Base-by-base conservation (phyloP, 2,797 vertebrate genomes). In the Tokudaia muenninki region DNA sequence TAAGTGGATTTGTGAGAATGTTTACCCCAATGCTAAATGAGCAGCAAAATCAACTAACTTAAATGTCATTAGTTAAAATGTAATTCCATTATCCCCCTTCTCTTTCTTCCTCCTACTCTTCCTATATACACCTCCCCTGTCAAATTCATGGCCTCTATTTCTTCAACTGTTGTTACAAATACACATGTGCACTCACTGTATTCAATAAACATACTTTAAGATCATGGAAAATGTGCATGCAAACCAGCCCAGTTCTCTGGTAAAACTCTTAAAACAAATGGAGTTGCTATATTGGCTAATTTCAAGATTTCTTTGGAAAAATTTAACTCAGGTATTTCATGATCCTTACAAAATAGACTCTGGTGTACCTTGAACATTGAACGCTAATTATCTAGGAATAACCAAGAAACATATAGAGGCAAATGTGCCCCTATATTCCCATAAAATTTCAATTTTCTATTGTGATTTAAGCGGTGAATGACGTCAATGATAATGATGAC, bases 301-400 rank as follows among this genome's bases (percentile, higher is more conserved):
- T 92, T 92, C 44, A 90, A 34, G n/a, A 81, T 96, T 63, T 79
- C 67, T 84, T 92, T 86, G 90, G 59, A 34, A 80, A 93, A 83
- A 50, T 3, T 65, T 81, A 95, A 67, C 59, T 87, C 59, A 70
- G 31, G 29, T 84, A 31, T 91, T 82, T 91, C 67, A 94, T 26
- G 37, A 75, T 17, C 72, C 26, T 55, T 31, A 91, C 10, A 84
- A 80, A 87, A 59, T 67, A 78, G 31, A 55, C 2, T 16, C 16
- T 88, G 41, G 3, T 31, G 47, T 37, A 79, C 14, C 6, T 41
- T 83, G 77, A 93, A 86, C 4, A 31, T 22, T 34, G 8, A 21
- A 57, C 2, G 1, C 52, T 61, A 50, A 34, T 75, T 90, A 80
- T 2, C 12, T 67, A 61, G 9, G 34, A 47, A 80, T 80, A 63